phyloP scores from a whole-genome alignment of 2,113 vertebrate genomes.

The Anoplopoma fimbria region DNA sequence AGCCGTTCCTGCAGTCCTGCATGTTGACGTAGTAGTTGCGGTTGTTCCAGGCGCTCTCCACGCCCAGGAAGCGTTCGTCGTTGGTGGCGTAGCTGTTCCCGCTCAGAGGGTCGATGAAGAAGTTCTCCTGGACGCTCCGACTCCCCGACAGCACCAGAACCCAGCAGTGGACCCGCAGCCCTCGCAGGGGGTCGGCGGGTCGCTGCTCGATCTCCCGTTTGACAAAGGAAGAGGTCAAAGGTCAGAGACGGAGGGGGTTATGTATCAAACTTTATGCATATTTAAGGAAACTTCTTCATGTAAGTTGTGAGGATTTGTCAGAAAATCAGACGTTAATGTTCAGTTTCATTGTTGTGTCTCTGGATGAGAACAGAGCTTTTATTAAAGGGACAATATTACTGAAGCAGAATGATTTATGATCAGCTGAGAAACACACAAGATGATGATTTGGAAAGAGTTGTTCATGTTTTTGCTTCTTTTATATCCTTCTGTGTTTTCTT shows the following conservation, averaged over 20 bases:
- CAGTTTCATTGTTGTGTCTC: too few relatives aligned
- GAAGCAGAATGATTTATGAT: too few relatives aligned
- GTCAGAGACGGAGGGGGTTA: not conserved
- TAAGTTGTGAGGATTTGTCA: too few relatives aligned
- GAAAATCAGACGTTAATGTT: too few relatives aligned
- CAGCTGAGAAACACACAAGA: too few relatives aligned
- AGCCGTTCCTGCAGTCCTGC: slow-evolving; percentile 91
- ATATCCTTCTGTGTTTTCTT: too few relatives aligned
- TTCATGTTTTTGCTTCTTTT: too few relatives aligned
- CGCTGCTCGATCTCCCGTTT: slow-evolving; percentile 72
- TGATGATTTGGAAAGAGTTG: too few relatives aligned
- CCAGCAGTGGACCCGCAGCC: slow-evolving; percentile 91
- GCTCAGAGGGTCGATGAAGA: slow-evolving; percentile 92
- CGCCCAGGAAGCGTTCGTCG: slow-evolving; percentile 87
- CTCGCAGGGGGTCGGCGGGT: slow-evolving; percentile 79
- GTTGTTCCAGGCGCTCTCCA: slow-evolving; percentile 95
- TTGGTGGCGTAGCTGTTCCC: slow-evolving; percentile 81
- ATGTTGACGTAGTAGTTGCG: slow-evolving; percentile 94
- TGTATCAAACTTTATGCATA: too few relatives aligned
- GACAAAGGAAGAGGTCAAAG: not conserved
- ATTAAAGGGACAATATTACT: too few relatives aligned
- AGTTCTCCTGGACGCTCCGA: slow-evolving; percentile 86
- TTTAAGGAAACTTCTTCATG: too few relatives aligned
- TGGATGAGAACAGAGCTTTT: too few relatives aligned
- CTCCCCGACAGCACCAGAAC: slow-evolving; percentile 91